A percentile compares a stretch with the other conserved stretches of the same genome.
Conservation (phyloP, 53 echinoderm and acorn worm genomes). For the Zoroaster sp. region DNA sequence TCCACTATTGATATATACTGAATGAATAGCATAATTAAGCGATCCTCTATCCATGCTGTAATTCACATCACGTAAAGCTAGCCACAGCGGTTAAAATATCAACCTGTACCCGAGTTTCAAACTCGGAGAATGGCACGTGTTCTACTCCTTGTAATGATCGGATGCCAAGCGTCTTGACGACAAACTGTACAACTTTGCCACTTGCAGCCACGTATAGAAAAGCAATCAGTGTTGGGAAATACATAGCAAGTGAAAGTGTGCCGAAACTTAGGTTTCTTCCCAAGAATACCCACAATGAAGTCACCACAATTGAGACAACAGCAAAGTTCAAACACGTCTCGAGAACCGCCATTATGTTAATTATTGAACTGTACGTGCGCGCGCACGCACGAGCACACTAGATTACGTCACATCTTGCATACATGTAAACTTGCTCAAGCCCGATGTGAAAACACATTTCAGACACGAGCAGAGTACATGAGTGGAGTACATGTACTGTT, state of each 20-base stretch:
- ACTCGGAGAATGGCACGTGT: neutral
- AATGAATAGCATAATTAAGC: too few relatives aligned
- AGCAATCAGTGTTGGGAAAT: constrained; percentile 3
- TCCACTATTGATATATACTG: too few relatives aligned
- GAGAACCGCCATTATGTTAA: neutral
- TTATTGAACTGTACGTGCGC: neutral
- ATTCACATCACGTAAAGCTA: too few relatives aligned
- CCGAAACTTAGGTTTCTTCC: constrained; percentile 4
- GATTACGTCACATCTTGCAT: too few relatives aligned
- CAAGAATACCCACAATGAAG: neutral
- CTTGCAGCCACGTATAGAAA: neutral
- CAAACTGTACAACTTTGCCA: neutral
- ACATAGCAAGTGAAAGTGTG: constrained; percentile 12
- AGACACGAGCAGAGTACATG: too few relatives aligned
- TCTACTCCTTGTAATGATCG: neutral
- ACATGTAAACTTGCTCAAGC: too few relatives aligned
- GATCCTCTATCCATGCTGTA: too few relatives aligned
- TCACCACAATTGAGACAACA: neutral
- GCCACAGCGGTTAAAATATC: too few relatives aligned
- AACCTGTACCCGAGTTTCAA: too few relatives aligned
- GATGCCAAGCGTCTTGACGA: neutral
- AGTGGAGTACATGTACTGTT: too few relatives aligned
- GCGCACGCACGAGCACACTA: neutral
- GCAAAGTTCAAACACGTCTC: neutral
- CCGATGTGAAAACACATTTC: too few relatives aligned